Evolutionary conservation across 2,888 invertebrate species (phyloP).

Genomic region (Pyrochroa serraticornis): DNA sequence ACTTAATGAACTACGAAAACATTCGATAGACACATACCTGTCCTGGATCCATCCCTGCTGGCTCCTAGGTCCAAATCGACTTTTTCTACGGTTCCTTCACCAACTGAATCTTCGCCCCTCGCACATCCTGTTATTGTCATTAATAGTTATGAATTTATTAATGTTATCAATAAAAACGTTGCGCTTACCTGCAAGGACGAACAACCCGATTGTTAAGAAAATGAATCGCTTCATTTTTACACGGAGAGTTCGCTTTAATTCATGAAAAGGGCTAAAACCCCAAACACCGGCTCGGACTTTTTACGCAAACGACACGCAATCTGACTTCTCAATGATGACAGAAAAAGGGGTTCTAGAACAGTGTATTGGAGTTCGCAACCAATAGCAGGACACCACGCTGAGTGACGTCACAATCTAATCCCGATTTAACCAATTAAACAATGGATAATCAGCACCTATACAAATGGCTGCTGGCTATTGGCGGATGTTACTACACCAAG

Average conservation of each 20-base stretch:
- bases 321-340: slow-evolving; percentile 25
- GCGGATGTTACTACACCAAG: slow-evolving; percentile 25
- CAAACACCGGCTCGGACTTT: slow-evolving; percentile 21
- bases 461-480: slow-evolving; percentile 53
- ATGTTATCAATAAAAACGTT: slow-evolving; percentile 8
- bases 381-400: slow-evolving; percentile 51
- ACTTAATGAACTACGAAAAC: slow-evolving; percentile 52
- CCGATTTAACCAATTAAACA: slow-evolving; percentile 36
- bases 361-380: slow-evolving; percentile 31
- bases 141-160: slow-evolving; percentile 11
- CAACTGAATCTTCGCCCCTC: slow-evolving; percentile 55
- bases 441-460: slow-evolving; percentile 37
- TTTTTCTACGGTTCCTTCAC: slow-evolving; percentile 64
- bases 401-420: slow-evolving; percentile 31
- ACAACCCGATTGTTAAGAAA: slow-evolving; percentile 44
- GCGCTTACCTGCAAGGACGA: slow-evolving; percentile 48
- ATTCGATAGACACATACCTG: slow-evolving; percentile 66
- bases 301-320: slow-evolving; percentile 1
- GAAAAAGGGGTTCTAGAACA: slow-evolving; percentile 26
- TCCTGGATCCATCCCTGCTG: slow-evolving; percentile 86
- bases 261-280: slow-evolving; percentile 7
- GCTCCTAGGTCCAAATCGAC: slow-evolving; percentile 83
- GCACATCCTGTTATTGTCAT: slow-evolving; percentile 56
- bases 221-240: slow-evolving; percentile 51
- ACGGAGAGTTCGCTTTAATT: slow-evolving; percentile 23